Percentiles rank a stretch among this genome's conserved stretches.
These are phyloP conservation scores for Pipa parva DNA, from an alignment of 2,113 vertebrate species.

Conservation along the genomic window DNA sequence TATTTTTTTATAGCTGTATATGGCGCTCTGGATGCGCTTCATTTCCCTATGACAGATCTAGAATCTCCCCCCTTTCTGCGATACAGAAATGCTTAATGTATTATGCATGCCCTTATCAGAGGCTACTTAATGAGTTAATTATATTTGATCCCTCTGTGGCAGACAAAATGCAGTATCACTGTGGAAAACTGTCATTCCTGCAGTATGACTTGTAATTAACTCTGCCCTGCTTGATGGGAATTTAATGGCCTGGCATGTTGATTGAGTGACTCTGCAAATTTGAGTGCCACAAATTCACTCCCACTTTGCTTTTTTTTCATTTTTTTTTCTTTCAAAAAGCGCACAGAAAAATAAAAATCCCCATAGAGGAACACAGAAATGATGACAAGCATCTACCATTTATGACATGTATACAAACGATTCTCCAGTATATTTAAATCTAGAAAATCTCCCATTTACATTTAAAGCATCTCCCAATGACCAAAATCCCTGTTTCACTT, in stretches of 20 bases:
- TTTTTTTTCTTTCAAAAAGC: too few species aligned
- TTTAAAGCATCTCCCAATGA: too few species aligned
- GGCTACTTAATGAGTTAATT: slow-evolving; percentile 44
- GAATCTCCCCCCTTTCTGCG: neutral
- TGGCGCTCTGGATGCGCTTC: too few species aligned
- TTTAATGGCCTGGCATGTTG: slow-evolving; percentile 29
- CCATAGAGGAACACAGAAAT: too few species aligned
- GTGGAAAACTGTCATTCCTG: slow-evolving; percentile 38
- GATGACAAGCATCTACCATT: too few species aligned
- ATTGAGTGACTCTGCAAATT: slow-evolving; percentile 33
- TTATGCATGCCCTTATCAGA: slow-evolving; percentile 39
- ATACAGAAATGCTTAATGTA: slow-evolving; percentile 25
- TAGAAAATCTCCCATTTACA: too few species aligned
- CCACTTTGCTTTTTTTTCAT: neutral
- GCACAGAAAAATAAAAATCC: too few species aligned
- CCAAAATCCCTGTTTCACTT: too few species aligned
- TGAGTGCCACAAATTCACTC: slow-evolving; percentile 12
- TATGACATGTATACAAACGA: too few species aligned
- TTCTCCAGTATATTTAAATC: too few species aligned
- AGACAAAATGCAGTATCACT: slow-evolving; percentile 38
- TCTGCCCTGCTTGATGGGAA: slow-evolving; percentile 25
- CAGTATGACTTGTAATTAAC: slow-evolving; percentile 34
- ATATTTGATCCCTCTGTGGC: slow-evolving; percentile 39
- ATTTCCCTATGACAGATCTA: neutral
- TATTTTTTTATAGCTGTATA: too few species aligned